Evolutionary conservation across 2,113 vertebrate species (phyloP).

Genomic region (Dasyurus viverrinus): DNA sequence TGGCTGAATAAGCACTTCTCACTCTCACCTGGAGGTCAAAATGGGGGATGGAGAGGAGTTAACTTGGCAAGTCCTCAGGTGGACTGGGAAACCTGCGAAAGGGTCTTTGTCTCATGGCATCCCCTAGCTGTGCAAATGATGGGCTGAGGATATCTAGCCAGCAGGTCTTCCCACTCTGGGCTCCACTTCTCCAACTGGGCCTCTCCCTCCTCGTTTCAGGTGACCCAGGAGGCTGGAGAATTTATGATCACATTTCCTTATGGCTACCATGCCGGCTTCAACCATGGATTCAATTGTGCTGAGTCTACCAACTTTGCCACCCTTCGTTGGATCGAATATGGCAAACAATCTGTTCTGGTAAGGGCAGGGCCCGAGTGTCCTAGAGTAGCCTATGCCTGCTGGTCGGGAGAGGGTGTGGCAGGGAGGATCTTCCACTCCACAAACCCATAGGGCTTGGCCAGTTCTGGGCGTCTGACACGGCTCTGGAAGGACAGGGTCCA

Average conservation of each 20-base stretch:
- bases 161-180: not conserved
- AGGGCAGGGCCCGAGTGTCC: slow-evolving; percentile 47
- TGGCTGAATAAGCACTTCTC: not conserved
- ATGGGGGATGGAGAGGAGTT: not conserved
- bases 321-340: slow-evolving; percentile 97
- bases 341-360: slow-evolving; percentile 96
- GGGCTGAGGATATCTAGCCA: not conserved
- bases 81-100: not conserved
- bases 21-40: not conserved
- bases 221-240: slow-evolving; percentile 96
- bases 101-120: not conserved
- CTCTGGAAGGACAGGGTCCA: not conserved
- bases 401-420: fast-evolving
- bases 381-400: not conserved
- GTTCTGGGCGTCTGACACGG: not conserved
- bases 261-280: slow-evolving; percentile 97
- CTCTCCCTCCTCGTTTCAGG: slow-evolving; percentile 81
- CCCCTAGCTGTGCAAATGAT: not conserved
- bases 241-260: slow-evolving; percentile 98
- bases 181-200: not conserved
- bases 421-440: too few species aligned
- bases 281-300: slow-evolving; percentile 99
- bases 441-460: not conserved
- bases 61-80: not conserved
- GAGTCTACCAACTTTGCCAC: slow-evolving; percentile 98